Evolutionary conservation across 92 coral and sea anemone genomes (phyloP).

Genomic region (Scolanthus callimorphus): DNA sequence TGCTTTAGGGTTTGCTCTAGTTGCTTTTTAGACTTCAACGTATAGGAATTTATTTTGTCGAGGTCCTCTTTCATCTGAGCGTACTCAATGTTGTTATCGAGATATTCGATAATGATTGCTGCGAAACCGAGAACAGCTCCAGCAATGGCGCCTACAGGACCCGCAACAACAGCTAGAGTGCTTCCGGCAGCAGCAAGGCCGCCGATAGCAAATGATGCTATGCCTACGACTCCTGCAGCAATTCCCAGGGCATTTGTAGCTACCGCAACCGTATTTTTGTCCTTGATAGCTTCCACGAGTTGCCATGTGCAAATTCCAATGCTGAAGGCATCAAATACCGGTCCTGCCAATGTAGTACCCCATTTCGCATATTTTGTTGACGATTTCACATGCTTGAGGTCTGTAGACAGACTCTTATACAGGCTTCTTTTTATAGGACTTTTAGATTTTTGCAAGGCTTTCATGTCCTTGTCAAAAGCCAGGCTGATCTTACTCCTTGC

Average conservation of each 20-base stretch:
- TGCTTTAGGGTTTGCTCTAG: too few species aligned
- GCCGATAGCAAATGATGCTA: slow-evolving; percentile 11
- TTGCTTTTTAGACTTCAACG: too few species aligned
- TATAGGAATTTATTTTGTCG: slow-evolving; percentile 7
- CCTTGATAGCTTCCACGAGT: slow-evolving; percentile 7
- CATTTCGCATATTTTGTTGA: slow-evolving; percentile 4
- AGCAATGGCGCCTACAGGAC: slow-evolving; percentile 16
- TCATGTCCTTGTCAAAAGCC: too few species aligned
- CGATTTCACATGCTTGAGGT: background rate
- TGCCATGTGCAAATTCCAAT: slow-evolving; percentile 13
- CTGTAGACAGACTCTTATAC: slow-evolving; percentile 7
- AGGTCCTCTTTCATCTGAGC: background rate
- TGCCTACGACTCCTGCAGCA: slow-evolving; percentile 10
- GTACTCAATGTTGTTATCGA: background rate
- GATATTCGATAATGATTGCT: slow-evolving; percentile 4
- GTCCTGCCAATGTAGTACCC: slow-evolving; percentile 2
- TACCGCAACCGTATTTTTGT: slow-evolving; percentile 2
- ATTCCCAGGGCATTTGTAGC: slow-evolving; percentile 4
- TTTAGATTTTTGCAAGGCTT: too few species aligned
- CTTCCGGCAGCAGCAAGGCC: slow-evolving; percentile 13
- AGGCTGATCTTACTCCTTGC: too few species aligned
- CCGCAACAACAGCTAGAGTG: slow-evolving; percentile 18
- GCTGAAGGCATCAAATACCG: slow-evolving; percentile 16
- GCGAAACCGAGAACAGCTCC: slow-evolving; percentile 7
- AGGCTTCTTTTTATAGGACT: too few species aligned